phyloP scores from a whole-genome alignment of 2,797 vertebrate species.

The Balearica regulorum region DNA sequence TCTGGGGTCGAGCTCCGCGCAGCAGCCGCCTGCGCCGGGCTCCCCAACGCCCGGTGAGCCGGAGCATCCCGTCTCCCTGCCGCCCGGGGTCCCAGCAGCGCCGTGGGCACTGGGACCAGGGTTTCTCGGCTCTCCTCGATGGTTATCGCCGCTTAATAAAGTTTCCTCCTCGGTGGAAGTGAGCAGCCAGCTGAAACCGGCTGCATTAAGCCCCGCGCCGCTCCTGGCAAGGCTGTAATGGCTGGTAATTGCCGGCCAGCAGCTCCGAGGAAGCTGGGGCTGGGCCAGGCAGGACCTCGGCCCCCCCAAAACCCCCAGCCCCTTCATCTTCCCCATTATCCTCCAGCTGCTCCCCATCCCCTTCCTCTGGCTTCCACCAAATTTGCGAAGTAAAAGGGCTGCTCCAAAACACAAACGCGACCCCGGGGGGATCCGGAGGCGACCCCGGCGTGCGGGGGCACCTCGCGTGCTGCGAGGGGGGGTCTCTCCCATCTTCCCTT shows the following conservation, averaged over 20 bases:
- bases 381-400: neutral
- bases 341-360: neutral
- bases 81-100: neutral
- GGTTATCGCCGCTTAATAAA: neutral
- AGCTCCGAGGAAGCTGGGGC: neutral
- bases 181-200: neutral
- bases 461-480: rapidly evolving
- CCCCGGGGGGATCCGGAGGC: too few species aligned
- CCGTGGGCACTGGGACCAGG: neutral
- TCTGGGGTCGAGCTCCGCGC: rapidly evolving
- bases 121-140: neutral
- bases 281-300: neutral
- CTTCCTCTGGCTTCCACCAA: neutral
- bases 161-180: neutral
- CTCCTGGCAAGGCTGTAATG: neutral
- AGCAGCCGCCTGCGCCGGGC: rapidly evolving
- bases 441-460: rapidly evolving
- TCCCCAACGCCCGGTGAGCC: rapidly evolving
- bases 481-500: neutral
- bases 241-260: neutral
- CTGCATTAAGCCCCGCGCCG: neutral
- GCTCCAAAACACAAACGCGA: too few species aligned
- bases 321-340: neutral
- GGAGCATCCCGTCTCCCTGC: neutral
- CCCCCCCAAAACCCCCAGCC: neutral